Percentiles rank a stretch among this genome's conserved stretches.
Conservation (phyloP, 2,888 invertebrate genomes). For the Drosophila testacea region DNA sequence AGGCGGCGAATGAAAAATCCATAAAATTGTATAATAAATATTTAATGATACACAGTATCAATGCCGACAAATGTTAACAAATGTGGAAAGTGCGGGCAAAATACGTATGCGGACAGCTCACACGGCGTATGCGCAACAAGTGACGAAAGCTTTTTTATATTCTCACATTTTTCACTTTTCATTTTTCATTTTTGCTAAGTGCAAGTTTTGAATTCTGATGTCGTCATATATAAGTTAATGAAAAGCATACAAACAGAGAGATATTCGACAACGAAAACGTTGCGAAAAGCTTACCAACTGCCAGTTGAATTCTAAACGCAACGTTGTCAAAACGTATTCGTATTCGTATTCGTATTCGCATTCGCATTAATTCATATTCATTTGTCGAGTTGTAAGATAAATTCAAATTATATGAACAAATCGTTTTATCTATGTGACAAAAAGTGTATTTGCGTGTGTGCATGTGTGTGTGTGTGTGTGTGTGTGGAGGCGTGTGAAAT, state of each 20-base stretch:
- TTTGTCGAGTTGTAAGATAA: slow-evolving; percentile 42
- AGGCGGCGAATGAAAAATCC: slow-evolving; percentile 48
- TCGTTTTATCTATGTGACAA: slow-evolving; percentile 39
- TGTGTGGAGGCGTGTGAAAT: slow-evolving; percentile 29
- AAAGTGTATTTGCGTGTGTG: slow-evolving; percentile 2
- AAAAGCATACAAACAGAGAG: slow-evolving; percentile 50
- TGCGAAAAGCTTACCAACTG: slow-evolving; percentile 69
- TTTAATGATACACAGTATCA: slow-evolving; percentile 47
- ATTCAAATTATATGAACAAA: slow-evolving; percentile 25
- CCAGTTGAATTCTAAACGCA: slow-evolving; percentile 69
- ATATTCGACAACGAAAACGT: slow-evolving; percentile 46
- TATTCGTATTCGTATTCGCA: slow-evolving; percentile 19
- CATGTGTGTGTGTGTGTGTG: background rate
- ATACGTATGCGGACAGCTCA: slow-evolving; percentile 12
- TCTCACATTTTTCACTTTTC: slow-evolving; percentile 23
- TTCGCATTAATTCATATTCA: slow-evolving; percentile 27
- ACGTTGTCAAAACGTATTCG: slow-evolving; percentile 60
- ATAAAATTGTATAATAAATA: slow-evolving; percentile 64
- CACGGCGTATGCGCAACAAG: slow-evolving; percentile 79
- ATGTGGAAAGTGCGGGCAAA: slow-evolving; percentile 7
- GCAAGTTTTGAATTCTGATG: slow-evolving; percentile 56
- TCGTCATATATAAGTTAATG: slow-evolving; percentile 70
- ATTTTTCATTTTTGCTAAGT: slow-evolving; percentile 32
- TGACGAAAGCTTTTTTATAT: slow-evolving; percentile 66
- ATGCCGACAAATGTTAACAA: slow-evolving; percentile 9